Base-by-base conservation (phyloP, 2,888 invertebrate genomes). In the Nemapogon koenigi region DNA sequence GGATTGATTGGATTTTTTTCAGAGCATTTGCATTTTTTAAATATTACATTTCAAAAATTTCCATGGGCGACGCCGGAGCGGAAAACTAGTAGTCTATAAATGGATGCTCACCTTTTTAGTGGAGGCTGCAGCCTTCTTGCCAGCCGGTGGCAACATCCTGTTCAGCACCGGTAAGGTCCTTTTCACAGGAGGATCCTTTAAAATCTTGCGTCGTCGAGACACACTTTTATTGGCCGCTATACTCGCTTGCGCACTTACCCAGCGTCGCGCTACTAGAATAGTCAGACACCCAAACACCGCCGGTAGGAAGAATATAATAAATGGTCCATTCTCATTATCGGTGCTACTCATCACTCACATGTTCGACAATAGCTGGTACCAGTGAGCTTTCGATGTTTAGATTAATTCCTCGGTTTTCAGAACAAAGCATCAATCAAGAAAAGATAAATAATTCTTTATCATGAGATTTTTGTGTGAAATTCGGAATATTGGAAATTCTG, bases 301-400 rank as follows among this genome's bases (percentile, higher is more conserved):
- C 53, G 80, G 78, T 60, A 78, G 57, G 65, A 79, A 72, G 71
- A 78, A 76, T 62, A 78, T 75, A 67, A 79, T 76, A 73, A 75
- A 75, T 66, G 78, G 73, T 53, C 66, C 81, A 78, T 61, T 80
- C 64, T 67, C 81, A 81, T 68, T 72, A 70, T 76, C 73, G 68
- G 76, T 78, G 78, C 76, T 76, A 80, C 72, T 79, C 78, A 78
- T 76, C 71, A 78, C 79, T 79, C 59, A 76, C 76, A 79, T 78
- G 73, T 71, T 75, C 15, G n/a, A 72, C 70, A 71, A 61, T 63
- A 49, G 64, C 62, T 54, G 52, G 38, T 50, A n/a, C n/a, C n/a
- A n/a, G n/a, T n/a, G n/a, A n/a, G n/a, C n/a, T n/a, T n/a, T n/a
- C n/a, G n/a, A n/a, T n/a, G n/a, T n/a, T n/a, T n/a, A n/a, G n/a